Evolutionary conservation across 2,888 invertebrate genomes (phyloP).

Genomic region (Tiliacea citrago): DNA sequence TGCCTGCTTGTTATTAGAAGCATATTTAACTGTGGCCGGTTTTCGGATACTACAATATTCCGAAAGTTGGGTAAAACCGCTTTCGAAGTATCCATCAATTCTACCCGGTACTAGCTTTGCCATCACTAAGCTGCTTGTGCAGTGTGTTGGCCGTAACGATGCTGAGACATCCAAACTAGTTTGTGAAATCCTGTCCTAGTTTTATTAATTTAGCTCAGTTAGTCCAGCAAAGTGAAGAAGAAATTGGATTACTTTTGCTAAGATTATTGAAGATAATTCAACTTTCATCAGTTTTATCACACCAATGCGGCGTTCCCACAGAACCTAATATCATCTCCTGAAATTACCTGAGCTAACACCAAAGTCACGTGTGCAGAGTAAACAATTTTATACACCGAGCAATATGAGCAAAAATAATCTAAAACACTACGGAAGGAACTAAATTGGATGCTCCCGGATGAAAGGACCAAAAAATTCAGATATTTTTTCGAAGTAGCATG

Average conservation of each 20-base stretch:
- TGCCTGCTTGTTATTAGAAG: background rate
- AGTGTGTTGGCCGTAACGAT: background rate
- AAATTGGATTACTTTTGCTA: background rate
- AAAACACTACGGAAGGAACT: constrained; percentile 36
- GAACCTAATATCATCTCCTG: constrained; percentile 26
- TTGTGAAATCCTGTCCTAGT: background rate
- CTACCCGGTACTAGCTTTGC: constrained; percentile 2
- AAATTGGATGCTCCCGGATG: constrained; percentile 31
- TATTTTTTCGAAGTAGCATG: background rate
- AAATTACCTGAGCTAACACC: constrained; percentile 42
- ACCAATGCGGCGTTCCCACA: background rate
- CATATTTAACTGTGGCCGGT: background rate
- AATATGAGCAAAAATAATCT: constrained; percentile 44
- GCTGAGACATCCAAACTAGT: background rate
- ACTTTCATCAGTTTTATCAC: constrained; percentile 28
- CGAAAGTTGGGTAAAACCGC: background rate
- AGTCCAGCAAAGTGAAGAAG: background rate
- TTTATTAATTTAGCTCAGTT: background rate
- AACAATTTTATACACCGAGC: constrained; percentile 47
- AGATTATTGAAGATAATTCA: constrained; percentile 9
- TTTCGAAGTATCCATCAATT: background rate
- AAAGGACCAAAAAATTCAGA: constrained; percentile 6
- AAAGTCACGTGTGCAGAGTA: constrained; percentile 37
- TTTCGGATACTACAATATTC: background rate
- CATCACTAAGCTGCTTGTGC: constrained; percentile 19